A percentile compares a stretch with the other conserved stretches of the same genome.
Conservation (phyloP, 2,797 vertebrate species). For the Botia almorhae region DNA sequence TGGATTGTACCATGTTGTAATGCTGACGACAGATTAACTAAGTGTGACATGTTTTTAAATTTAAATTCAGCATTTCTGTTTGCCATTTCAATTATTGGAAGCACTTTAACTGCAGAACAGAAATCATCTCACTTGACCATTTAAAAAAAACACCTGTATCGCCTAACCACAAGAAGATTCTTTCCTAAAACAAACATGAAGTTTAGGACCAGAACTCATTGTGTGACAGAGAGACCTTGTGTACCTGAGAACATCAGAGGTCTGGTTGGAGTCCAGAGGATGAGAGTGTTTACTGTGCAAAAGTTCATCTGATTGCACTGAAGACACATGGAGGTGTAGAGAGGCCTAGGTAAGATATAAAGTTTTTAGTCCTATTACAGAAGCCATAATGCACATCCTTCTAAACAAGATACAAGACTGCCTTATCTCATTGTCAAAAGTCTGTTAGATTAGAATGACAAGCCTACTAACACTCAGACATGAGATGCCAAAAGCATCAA, state of each 20-base stretch:
- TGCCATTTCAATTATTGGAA: too few species aligned
- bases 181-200: neutral
- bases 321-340: conserved; percentile 99
- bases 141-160: too few species aligned
- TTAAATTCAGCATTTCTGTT: too few species aligned
- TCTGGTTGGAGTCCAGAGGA: conserved; percentile 98
- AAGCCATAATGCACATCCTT: conserved; percentile 3
- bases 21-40: too few species aligned
- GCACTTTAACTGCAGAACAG: too few species aligned
- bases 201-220: neutral
- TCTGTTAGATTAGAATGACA: conserved; percentile 25
- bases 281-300: conserved; percentile 99
- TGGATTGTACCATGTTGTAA: too few species aligned
- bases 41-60: too few species aligned
- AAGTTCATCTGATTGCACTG: conserved; percentile 98
- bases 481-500: neutral
- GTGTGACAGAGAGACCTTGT: neutral
- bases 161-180: too few species aligned
- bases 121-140: too few species aligned
- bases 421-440: conserved; percentile 5
- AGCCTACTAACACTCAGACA: neutral
- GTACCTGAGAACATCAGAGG: conserved; percentile 99
- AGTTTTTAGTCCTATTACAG: neutral
- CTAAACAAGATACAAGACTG: conserved; percentile 11
- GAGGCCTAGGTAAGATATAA: conserved; percentile 82